Base-by-base conservation (phyloP, 2,888 invertebrate genomes). In the Macaria notata region DNA sequence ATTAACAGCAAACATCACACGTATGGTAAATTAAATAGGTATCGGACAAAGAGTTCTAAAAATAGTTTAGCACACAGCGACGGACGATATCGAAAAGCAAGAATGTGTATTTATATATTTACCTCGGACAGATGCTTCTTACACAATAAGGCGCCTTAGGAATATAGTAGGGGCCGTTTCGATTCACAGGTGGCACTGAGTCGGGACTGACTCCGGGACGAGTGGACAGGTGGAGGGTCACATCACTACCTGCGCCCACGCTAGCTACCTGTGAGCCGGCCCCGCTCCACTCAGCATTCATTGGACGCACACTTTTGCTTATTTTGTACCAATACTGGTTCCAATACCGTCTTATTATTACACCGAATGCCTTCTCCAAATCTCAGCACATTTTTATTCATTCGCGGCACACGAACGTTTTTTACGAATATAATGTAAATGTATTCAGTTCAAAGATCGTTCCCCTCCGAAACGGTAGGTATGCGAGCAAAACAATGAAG, bases 131-230 rank as follows among this genome's bases (percentile, higher is more conserved):
- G 78, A 73, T 76, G 80, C 69, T 69, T 63, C 67, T 69, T 66
- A 73, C 76, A 84, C 80, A 82, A 83, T 78, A 79, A 78, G 72
- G 72, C 77, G 81, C 83, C 79, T 72, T 72, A 73, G 79, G 78
- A 76, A 75, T 74, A 75, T 69, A 77, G 76, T 71, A 73, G 75
- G 74, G 76, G 69, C 76, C 81, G 80, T 83, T 81, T 83, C 77
- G 73, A 79, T 77, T 77, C 81, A 84, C 87, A 86, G 85, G 83
- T 84, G 87, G 84, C 78, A 86, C 84, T 84, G 82, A 73, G 72
- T 69, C 72, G 79, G 78, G 76, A 71, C 75, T 71, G 61, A 61
- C 69, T 60, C 62, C 65, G 64, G 66, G 76, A 79, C 88, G 88
- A 86, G 86, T 88, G 88, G 79, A 79, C 88, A 88, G 87, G 86